A percentile compares a stretch with the other conserved stretches of the same genome.
Conservation (phyloP, 2,888 invertebrate species). For the Gortyna flavago region DNA sequence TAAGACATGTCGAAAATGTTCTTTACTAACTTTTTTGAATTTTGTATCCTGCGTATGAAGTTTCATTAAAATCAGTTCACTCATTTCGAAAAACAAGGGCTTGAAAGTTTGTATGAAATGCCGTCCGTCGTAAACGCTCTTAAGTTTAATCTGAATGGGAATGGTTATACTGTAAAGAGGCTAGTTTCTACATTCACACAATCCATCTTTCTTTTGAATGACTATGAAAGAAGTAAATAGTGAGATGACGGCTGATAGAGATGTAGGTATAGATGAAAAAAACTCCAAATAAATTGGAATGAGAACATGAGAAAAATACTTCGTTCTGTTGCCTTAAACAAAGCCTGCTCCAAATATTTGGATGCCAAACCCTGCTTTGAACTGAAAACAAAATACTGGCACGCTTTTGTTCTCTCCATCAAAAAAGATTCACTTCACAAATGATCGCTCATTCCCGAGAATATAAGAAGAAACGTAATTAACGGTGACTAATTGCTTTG, state of each 20-base stretch:
- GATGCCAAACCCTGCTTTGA: background rate
- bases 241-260: background rate
- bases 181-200: too few species aligned
- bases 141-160: background rate
- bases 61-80: too few species aligned
- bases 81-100: too few species aligned
- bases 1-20: too few species aligned
- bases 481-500: conserved; percentile 61
- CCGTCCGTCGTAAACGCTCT: too few species aligned
- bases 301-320: background rate
- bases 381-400: conserved; percentile 32
- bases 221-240: background rate
- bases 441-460: conserved; percentile 42
- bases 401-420: conserved; percentile 36
- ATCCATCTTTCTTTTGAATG: too few species aligned
- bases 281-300: background rate
- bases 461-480: conserved; percentile 59
- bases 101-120: too few species aligned
- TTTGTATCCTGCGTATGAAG: too few species aligned
- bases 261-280: background rate
- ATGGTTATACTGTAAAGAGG: background rate
- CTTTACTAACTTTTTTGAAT: too few species aligned
- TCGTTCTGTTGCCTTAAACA: background rate
- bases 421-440: conserved; percentile 49
- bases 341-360: background rate